Evolutionary conservation across 37 sponge, comb jelly and placozoan species (phyloP).

Genomic region (Halichondria panicea): DNA sequence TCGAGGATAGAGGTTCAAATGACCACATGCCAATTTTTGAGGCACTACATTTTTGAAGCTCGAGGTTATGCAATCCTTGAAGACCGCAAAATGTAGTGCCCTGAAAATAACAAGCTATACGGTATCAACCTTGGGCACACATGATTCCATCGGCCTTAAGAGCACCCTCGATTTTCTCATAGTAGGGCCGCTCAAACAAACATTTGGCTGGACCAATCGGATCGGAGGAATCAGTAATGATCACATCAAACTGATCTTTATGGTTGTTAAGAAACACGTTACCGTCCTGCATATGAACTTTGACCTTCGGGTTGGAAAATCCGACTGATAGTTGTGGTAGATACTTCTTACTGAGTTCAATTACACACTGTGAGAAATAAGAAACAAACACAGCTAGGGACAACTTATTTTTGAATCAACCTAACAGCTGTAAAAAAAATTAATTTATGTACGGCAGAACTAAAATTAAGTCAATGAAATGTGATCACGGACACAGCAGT

Average conservation of each 20-base stretch:
- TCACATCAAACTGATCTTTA: conserved; percentile 77
- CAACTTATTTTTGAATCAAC: not conserved
- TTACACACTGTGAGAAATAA: conserved; percentile 26
- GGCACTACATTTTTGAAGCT: no score
- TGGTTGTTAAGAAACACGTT: conserved; percentile 52
- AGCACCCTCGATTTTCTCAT: conserved; percentile 62
- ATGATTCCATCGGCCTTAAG: conserved; percentile 76
- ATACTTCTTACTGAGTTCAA: conserved; percentile 66
- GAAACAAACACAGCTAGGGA: not conserved
- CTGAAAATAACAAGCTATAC: no score
- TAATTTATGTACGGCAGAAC: no score
- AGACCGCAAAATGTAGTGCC: no score
- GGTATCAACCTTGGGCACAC: conserved; percentile 89
- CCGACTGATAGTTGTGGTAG: conserved; percentile 70
- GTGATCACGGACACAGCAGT: no score
- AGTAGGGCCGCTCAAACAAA: conserved; percentile 78
- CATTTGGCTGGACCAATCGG: conserved; percentile 79
- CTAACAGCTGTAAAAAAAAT: no score
- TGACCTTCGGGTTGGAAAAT: conserved; percentile 52
- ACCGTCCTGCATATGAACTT: conserved; percentile 73
- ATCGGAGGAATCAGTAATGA: conserved; percentile 91
- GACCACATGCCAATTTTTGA: no score
- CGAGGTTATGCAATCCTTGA: no score
- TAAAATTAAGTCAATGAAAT: no score
- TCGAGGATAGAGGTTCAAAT: no score